Percentiles rank a stretch among this genome's conserved stretches.
Evolutionary conservation across 2,797 vertebrate genomes (phyloP).

Genomic region (Acanthurus tractus): DNA sequence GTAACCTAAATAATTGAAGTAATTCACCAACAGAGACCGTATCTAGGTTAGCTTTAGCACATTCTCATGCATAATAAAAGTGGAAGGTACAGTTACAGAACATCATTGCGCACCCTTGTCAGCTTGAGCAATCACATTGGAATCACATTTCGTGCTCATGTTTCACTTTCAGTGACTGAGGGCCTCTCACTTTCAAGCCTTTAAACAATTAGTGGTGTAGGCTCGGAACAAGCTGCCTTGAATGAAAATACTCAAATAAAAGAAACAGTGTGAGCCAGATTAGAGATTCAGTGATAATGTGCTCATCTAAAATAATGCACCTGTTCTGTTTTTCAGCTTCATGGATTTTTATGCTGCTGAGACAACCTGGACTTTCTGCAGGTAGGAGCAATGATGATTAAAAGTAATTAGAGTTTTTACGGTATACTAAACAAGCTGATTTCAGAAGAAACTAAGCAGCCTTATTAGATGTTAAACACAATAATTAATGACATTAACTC

Average conservation of each 20-base stretch:
- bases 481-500: conserved; percentile 9
- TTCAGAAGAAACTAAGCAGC: not conserved
- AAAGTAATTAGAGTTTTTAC: not conserved
- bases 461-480: not conserved
- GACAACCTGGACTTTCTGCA: conserved; percentile 59
- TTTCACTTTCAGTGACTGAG: conserved; percentile 83
- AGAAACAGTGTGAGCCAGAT: conserved; percentile 8
- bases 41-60: conserved; percentile 58
- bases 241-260: conserved; percentile 30
- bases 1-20: conserved; percentile 59
- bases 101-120: conserved; percentile 66
- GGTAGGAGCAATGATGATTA: conserved; percentile 71
- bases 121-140: conserved; percentile 54
- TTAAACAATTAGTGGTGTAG: conserved; percentile 45
- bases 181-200: conserved; percentile 75
- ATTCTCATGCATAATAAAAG: conserved; percentile 78
- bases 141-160: conserved; percentile 79
- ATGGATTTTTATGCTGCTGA: conserved; percentile 61
- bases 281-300: conserved; percentile 53
- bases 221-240: conserved; percentile 28
- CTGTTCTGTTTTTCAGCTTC: conserved; percentile 55
- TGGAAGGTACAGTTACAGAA: conserved; percentile 74
- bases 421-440: not conserved
- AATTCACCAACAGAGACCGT: conserved; percentile 45
- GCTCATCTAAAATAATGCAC: conserved; percentile 44